Conservation (phyloP, 1,140 invertebrate species). For the Cydia amplana region DNA sequence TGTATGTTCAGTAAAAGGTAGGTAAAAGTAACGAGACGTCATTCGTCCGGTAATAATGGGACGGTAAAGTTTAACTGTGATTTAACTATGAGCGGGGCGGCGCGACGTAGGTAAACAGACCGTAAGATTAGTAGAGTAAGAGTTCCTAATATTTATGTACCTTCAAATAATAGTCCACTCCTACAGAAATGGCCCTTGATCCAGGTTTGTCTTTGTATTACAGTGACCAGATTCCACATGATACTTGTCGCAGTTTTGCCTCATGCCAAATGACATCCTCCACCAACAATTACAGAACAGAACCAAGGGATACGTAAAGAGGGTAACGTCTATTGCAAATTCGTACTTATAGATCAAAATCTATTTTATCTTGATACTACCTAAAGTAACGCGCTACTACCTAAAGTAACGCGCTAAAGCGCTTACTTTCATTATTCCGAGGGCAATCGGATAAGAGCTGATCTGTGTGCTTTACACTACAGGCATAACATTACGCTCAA, state of each 20-base stretch:
- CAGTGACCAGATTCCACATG: too few species aligned
- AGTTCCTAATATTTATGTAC: too few species aligned
- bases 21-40: slow-evolving; percentile 6
- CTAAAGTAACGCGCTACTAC: too few species aligned
- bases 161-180: too few species aligned
- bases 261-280: too few species aligned
- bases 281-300: too few species aligned
- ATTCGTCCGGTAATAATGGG: not conserved
- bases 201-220: too few species aligned
- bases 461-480: not conserved
- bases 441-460: not conserved
- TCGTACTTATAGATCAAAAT: not conserved
- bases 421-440: not conserved
- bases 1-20: not conserved
- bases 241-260: too few species aligned
- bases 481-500: too few species aligned
- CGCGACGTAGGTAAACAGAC: not conserved
- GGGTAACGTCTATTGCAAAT: not conserved
- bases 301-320: too few species aligned
- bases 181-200: too few species aligned
- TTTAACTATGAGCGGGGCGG: not conserved
- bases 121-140: not conserved
- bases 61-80: not conserved
- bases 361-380: too few species aligned
- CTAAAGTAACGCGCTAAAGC: not conserved